Base-by-base conservation (phyloP, 35 echinoderm and acorn worm genomes). In the Diadema setosum region DNA sequence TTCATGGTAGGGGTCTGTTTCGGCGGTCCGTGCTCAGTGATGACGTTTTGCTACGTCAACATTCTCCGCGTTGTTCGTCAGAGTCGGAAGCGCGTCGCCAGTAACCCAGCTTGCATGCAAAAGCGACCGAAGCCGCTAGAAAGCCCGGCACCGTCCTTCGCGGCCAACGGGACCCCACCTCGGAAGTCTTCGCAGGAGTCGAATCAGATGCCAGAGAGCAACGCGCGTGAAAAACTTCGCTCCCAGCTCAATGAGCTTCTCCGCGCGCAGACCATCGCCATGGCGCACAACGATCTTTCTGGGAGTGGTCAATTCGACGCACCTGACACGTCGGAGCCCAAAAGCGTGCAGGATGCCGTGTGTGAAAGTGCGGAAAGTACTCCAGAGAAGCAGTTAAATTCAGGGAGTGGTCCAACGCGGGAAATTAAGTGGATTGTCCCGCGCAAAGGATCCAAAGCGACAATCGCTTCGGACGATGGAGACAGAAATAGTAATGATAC, bases 1-100 rank as follows among this genome's bases (percentile, higher is more conserved):
- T 99, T 99, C 55, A 99, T 99, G 96, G 93, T 99, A 2, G 84
- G 85, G 35, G 83, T 94, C 9, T 99, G 96, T 49, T 99, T 99
- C 56, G 96, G 96, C 20, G 93, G 96, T 24, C 96, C 96, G 4
- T 99, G 96, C 40, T 99, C 96, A 1, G 83, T 99, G 1, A 99
- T 99, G 96, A 69, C 90, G 9, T 99, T 91, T 64, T 99, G 92
- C 39, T 99, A 99, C 52, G 18, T 56, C 45, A 94, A 94, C 43
- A 99, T 99, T 36, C 58, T 99, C 8, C 52, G 50, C 1, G 96
- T 83, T 24, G 93, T 99, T 15, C 82, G 84, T 39, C 45, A 65
- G 9, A 99, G 96, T 57, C 65, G 93, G 45, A 74, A 96, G 80
- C 48, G 81, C 55, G 32, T 91, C 29, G 60, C 90, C 45, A 78